Percentiles rank a stretch among this genome's conserved stretches.
These are phyloP conservation scores for Acleris holmiana DNA, from an alignment of 2,888 invertebrate species.

Conservation along the genomic window DNA sequence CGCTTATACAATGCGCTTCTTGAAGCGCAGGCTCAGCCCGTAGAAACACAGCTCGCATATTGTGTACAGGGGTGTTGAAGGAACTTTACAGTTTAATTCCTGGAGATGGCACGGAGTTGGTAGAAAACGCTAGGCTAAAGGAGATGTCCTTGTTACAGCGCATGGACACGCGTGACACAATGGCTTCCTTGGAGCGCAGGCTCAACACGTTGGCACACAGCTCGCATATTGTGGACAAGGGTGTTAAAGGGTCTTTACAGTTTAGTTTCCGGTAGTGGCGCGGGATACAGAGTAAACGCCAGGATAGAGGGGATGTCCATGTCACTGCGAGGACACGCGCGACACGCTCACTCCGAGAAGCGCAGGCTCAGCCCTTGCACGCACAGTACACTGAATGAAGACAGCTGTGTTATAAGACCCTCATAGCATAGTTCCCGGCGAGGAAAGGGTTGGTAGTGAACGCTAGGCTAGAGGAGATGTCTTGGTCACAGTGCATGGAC, in stretches of 20 bases:
- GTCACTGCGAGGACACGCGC: conserved; percentile 70
- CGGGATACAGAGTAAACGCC: conserved; percentile 64
- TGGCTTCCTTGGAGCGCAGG: conserved; percentile 70
- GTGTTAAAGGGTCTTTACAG: too few species aligned
- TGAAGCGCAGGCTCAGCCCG: conserved; percentile 64
- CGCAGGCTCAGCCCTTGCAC: conserved; percentile 67
- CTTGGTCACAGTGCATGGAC: conserved; percentile 75
- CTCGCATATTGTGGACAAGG: conserved; percentile 51
- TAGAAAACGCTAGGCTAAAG: conserved; percentile 69
- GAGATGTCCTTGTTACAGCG: conserved; percentile 78
- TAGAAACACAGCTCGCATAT: conserved; percentile 64
- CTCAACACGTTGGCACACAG: conserved; percentile 70
- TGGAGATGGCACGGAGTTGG: conserved; percentile 52
- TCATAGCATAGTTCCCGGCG: too few species aligned
- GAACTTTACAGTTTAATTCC: conserved; percentile 44
- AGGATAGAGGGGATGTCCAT: conserved; percentile 79
- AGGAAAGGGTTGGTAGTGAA: too few species aligned
- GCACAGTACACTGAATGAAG: conserved; percentile 63
- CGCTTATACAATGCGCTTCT: conserved; percentile 73
- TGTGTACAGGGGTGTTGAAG: conserved; percentile 30
- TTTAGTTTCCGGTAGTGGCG: too few species aligned
- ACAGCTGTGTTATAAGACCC: too few species aligned
- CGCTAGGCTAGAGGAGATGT: conserved; percentile 64
- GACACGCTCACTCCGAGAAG: conserved; percentile 73
- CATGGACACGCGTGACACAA: conserved; percentile 71